phyloP scores from a whole-genome alignment of 1,140 invertebrate species.

The Pogonomyrmex barbatus region DNA sequence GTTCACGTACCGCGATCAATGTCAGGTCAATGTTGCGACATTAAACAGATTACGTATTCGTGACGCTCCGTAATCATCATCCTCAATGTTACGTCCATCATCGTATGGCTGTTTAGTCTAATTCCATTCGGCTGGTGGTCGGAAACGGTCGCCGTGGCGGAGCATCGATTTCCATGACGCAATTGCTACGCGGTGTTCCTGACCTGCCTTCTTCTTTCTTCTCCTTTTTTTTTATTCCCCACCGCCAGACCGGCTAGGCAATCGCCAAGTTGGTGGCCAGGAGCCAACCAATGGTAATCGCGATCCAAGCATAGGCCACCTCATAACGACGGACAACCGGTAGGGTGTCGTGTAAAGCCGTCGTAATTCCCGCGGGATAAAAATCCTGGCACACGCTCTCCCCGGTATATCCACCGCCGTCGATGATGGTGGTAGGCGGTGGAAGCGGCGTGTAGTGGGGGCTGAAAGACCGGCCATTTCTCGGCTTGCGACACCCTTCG shows the following conservation, averaged over 20 bases:
- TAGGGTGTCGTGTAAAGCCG: slow-evolving; percentile 76
- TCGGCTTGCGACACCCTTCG: slow-evolving; percentile 81
- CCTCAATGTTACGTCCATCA: slow-evolving; percentile 21
- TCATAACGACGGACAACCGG: slow-evolving; percentile 79
- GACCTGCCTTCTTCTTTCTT: slow-evolving; percentile 69
- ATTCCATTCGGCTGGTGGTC: slow-evolving; percentile 43
- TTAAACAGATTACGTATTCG: slow-evolving; percentile 34
- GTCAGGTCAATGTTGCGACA: slow-evolving; percentile 31
- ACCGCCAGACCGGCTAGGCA: slow-evolving; percentile 25
- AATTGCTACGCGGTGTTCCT: slow-evolving; percentile 69
- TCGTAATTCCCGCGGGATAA: slow-evolving; percentile 81
- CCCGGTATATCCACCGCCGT: slow-evolving; percentile 5
- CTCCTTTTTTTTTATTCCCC: slow-evolving; percentile 66
- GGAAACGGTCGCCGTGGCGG: slow-evolving; percentile 43
- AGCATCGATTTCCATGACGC: slow-evolving; percentile 69
- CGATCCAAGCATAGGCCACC: slow-evolving; percentile 72
- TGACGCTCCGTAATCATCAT: slow-evolving; percentile 23
- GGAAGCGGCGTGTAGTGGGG: slow-evolving; percentile 48
- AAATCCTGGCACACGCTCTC: slow-evolving; percentile 81
- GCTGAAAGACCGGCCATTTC: slow-evolving; percentile 74
- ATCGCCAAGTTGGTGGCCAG: slow-evolving; percentile 39
- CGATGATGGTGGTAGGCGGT: slow-evolving; percentile 21
- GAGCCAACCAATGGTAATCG: slow-evolving; percentile 66
- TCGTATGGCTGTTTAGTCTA: slow-evolving; percentile 10
- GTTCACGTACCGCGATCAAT: slow-evolving; percentile 13